Base-by-base conservation (phyloP, 2,888 invertebrate species). In the Psylliodes chrysocephalus region DNA sequence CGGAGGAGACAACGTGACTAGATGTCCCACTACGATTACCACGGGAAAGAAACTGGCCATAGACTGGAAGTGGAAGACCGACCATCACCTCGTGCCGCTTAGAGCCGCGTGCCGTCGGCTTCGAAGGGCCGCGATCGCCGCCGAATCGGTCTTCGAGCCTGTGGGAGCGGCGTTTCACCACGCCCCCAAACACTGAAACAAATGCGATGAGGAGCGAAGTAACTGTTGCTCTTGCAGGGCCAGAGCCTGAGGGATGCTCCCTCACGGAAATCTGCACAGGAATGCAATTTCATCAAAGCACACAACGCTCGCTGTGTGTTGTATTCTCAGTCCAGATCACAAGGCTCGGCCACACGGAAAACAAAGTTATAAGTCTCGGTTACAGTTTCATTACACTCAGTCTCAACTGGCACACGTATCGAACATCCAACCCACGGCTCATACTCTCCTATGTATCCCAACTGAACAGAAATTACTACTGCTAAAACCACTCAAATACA, bases 211-310 rank as follows among this genome's bases (percentile, higher is more conserved):
- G 74, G 76, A 78, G 76, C 75, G 77, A 78, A 79, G 81, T 81
- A 82, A 81, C 82, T 82, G 82, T 82, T 82, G 81, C 80, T 81
- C 78, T 80, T 77, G 77, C 76, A 79, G 76, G 79, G 74, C 74
- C 64, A 71, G 71, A 66, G 70, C 71, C 67, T 66, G 68, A 75
- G 75, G 73, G 76, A 77, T 73, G 77, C 76, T 77, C 79, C 78
- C 81, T 82, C 77, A 82, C 82, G 82, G 82, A 82, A 82, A 81
- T 82, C 81, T 82, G 82, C 82, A 82, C 82, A 82, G 81, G 82
- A 82, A 82, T 82, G 82, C 82, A 82, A 82, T 82, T 82, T 82
- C 82, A 82, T 82, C 82, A 82, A 81, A 80, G 80, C 79, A 78
- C 75, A 78, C 77, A 79, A 75, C 78, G 76, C 75, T 71, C 78